phyloP scores from a whole-genome alignment of 53 echinoderm and acorn worm genomes.

The Mesocentrotus franciscanus region DNA sequence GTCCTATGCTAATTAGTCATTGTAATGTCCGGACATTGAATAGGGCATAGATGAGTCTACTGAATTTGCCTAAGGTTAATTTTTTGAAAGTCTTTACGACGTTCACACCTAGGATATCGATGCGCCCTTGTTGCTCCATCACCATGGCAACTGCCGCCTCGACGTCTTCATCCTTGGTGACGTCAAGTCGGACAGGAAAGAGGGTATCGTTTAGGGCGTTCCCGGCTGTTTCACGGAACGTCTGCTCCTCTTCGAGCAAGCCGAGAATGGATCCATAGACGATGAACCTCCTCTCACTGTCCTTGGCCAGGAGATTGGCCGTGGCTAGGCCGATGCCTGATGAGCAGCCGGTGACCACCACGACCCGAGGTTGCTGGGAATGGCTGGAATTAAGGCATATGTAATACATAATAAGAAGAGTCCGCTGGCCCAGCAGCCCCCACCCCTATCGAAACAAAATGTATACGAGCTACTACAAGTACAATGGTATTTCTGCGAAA shows the following conservation, averaged over 20 bases:
- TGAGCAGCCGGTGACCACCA: slow-evolving; percentile 64
- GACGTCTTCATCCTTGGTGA: slow-evolving; percentile 58
- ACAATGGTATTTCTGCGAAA: too few species aligned
- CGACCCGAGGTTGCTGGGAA: slow-evolving; percentile 11
- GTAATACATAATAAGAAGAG: too few species aligned
- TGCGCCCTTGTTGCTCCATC: slow-evolving; percentile 56
- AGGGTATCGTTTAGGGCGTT: slow-evolving; percentile 65
- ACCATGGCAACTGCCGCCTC: slow-evolving; percentile 60
- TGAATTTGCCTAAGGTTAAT: too few species aligned
- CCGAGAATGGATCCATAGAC: slow-evolving; percentile 57
- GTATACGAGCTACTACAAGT: too few species aligned
- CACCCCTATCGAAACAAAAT: too few species aligned
- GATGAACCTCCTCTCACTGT: slow-evolving; percentile 47
- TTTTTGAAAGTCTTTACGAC: too few species aligned
- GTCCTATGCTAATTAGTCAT: too few species aligned
- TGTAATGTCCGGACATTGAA: too few species aligned
- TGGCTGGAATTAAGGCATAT: not conserved
- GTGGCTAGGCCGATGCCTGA: slow-evolving; percentile 71
- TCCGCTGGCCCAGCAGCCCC: too few species aligned
- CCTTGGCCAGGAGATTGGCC: slow-evolving; percentile 65
- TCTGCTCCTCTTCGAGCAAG: slow-evolving; percentile 35
- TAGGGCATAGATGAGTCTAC: too few species aligned
- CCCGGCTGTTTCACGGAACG: slow-evolving; percentile 50
- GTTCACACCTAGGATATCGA: slow-evolving; percentile 62
- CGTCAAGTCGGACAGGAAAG: slow-evolving; percentile 54